Conservation (phyloP, 1,140 invertebrate genomes). For the Atopsyche davidsoni region DNA sequence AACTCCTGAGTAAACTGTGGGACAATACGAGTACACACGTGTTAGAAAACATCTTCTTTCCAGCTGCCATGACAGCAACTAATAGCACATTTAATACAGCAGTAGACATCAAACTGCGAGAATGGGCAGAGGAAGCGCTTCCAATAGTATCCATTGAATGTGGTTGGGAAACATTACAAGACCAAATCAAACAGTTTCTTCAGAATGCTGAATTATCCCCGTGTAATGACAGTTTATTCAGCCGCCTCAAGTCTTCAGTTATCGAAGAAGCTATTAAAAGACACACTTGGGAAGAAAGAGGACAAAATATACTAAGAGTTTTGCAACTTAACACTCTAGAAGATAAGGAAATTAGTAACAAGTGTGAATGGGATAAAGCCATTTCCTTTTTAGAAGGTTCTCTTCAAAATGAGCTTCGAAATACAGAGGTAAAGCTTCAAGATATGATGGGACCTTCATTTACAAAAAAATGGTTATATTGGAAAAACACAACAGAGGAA, state of each 20-base stretch:
- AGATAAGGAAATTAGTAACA: slow-evolving; percentile 85
- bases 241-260: no score
- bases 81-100: slow-evolving; percentile 98
- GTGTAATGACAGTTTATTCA: no score
- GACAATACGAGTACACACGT: slow-evolving; percentile 79
- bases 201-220: no score
- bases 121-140: slow-evolving; percentile 88
- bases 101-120: slow-evolving; percentile 91
- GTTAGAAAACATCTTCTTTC: slow-evolving; percentile 92
- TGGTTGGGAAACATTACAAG: no score
- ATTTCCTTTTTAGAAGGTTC: slow-evolving; percentile 82
- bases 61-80: slow-evolving; percentile 70
- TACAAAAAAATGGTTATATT: slow-evolving; percentile 65
- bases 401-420: slow-evolving; percentile 68
- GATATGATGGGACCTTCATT: slow-evolving; percentile 73
- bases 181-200: no score
- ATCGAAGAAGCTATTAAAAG: slow-evolving; percentile 43
- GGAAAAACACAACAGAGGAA: slow-evolving; percentile 42
- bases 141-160: slow-evolving; percentile 54
- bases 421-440: slow-evolving; percentile 62
- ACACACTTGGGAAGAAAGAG: slow-evolving; percentile 87
- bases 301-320: slow-evolving; percentile 69
- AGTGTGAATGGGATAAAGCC: slow-evolving; percentile 89
- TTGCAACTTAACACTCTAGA: slow-evolving; percentile 93
- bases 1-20: slow-evolving; percentile 77